These are phyloP conservation scores for Drosophila tani DNA, from an alignment of 1,140 invertebrate genomes.

Conservation along the genomic window DNA sequence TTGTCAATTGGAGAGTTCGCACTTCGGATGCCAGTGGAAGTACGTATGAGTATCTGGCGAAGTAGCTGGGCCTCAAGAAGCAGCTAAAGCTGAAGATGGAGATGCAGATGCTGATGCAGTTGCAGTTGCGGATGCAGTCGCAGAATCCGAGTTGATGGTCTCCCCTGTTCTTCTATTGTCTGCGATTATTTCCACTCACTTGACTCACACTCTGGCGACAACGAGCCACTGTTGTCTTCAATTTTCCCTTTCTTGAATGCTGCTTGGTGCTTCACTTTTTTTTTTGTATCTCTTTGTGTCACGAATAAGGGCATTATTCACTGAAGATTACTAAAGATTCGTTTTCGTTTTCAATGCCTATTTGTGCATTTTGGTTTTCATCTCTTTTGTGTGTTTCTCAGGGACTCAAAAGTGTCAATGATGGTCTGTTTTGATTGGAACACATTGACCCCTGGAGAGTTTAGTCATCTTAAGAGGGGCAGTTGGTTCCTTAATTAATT, in stretches of 20 bases:
- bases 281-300: conserved; percentile 62
- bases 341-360: conserved; percentile 46
- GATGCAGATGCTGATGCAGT: conserved; percentile 5
- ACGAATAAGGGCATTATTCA: conserved; percentile 26
- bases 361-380: conserved; percentile 33
- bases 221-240: conserved; percentile 13
- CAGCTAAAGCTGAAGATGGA: conserved; percentile 21
- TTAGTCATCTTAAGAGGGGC: conserved; percentile 34
- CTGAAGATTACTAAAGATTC: conserved; percentile 44
- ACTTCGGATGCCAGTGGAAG: conserved; percentile 55
- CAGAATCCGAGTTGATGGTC: conserved; percentile 14
- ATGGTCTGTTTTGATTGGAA: conserved; percentile 48
- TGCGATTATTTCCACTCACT: conserved; percentile 79
- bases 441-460: conserved; percentile 62
- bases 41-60: conserved; percentile 24
- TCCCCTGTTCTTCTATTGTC: conserved; percentile 69
- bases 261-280: conserved; percentile 26
- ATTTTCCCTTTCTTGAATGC: conserved; percentile 45
- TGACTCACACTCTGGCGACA: conserved; percentile 44
- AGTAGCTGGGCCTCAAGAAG: conserved; percentile 28
- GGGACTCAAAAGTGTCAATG: conserved; percentile 36
- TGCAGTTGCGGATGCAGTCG: conserved; percentile 8
- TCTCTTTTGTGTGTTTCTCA: conserved; percentile 41
- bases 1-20: conserved; percentile 79
- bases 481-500: conserved; percentile 40